Evolutionary conservation across 2,797 vertebrate species (phyloP).

Genomic region (Psittacula echo): DNA sequence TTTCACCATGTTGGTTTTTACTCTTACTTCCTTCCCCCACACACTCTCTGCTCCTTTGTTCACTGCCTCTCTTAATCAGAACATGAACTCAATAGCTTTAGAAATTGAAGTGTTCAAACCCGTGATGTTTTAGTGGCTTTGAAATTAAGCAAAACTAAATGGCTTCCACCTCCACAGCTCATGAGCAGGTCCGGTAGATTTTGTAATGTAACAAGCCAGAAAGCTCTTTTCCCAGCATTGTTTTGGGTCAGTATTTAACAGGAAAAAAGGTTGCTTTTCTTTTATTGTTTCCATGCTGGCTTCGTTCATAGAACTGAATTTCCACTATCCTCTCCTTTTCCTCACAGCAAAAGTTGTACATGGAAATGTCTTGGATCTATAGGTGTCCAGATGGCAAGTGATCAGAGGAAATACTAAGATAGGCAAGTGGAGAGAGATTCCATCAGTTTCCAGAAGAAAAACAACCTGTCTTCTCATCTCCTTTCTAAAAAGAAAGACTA

Average conservation of each 20-base stretch:
- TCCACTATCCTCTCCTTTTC: fast-evolving
- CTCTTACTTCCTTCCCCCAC: background rate
- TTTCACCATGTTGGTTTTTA: conserved; percentile 1
- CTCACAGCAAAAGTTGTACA: fast-evolving
- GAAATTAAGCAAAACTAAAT: background rate
- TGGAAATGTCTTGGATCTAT: background rate
- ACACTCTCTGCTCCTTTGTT: conserved; percentile 39
- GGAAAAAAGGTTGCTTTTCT: background rate
- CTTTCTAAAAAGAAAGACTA: background rate
- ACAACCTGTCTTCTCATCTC: background rate
- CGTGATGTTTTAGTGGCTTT: background rate
- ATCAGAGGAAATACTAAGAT: background rate
- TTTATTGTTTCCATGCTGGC: background rate
- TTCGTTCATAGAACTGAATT: background rate
- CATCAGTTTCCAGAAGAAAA: background rate
- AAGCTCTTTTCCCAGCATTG: background rate
- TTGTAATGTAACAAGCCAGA: background rate
- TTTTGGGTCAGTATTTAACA: background rate
- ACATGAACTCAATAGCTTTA: conserved; percentile 6
- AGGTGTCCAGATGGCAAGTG: background rate
- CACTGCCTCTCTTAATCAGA: conserved; percentile 22
- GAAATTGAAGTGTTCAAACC: background rate
- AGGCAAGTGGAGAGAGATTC: background rate
- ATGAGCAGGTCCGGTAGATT: background rate
- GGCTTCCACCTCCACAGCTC: background rate